Evolutionary conservation across 2,113 vertebrate species (phyloP), one percentile per base, ranked within the genome.

Genomic region (Fregetta grallaria): DNA sequence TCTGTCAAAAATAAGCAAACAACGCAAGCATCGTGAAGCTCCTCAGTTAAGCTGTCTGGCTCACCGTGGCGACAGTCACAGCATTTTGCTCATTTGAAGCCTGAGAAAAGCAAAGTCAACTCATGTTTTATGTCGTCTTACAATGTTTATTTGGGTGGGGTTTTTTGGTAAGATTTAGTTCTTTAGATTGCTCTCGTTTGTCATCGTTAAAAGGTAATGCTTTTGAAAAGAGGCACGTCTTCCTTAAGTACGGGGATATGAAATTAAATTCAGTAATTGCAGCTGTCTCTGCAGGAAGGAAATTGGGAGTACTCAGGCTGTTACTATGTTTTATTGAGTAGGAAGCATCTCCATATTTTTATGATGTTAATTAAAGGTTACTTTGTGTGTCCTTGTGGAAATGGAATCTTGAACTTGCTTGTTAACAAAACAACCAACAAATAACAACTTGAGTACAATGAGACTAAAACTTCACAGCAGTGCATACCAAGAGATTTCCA

Each of bases 371-470:
- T 63, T 42, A 88, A 70, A 84, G 47, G 20, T 23, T 23, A 36
- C 25, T 44, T 52, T 13, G 16, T 1, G 1, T 1, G 18, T 29
- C 77, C 44, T 55, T 13, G 19, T n/a, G 74, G 40, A 75, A 85
- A 36, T 0, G 21, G 13, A 52, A 52, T 26, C 20, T 9, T 27
- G 11, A 81, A 23, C 32, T 36, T 67, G 26, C 44, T 30, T 2
- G 34, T 21, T 36, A 79, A 34, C 27, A 9, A 32, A 87, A 32
- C 44, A 38, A 13, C 16, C 73, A 20, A 21, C 38, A 82, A 40
- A 5, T 0, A 42, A 13, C 9, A 27, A 19, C 36, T 4, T 3
- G 13, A 32, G 63, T 18, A 15, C 4, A 4, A 61, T 0, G 5
- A 66, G 72, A 21, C 6, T 2, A 0, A 21, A 26, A 6, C 32